Base-by-base conservation (phyloP, 1,140 invertebrate genomes). In the Drosophila chauvacae region DNA sequence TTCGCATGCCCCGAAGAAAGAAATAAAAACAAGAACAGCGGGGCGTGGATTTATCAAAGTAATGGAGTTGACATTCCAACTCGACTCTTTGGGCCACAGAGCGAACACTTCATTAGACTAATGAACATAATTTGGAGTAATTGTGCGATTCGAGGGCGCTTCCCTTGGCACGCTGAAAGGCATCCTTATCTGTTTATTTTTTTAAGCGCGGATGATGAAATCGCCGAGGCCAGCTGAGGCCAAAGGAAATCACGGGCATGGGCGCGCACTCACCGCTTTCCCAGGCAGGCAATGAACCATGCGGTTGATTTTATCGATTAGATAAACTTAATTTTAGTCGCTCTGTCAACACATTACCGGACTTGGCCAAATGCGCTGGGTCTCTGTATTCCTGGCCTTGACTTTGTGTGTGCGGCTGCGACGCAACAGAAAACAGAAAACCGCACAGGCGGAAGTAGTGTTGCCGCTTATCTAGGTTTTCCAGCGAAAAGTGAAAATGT, bases 271-370 rank as follows among this genome's bases (percentile, higher is more conserved):
- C 48, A 70, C 14, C 48, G 23, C 30, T 68, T 68, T 68, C 66
- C 66, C 66, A 70, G 50, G 55, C 48, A 57, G 75, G 33, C 56
- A 72, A 44, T 62, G 64, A 74, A 77, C 78, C 78, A 80, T 76
- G 72, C 60, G 44, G 60, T 41, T 68, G 68, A 50, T 72, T 60
- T 70, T 79, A 90, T 90, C 85, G 85, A 90, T 90, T 90, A 90
- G 85, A 90, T 90, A 90, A 90, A 81, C 80, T 85, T 90, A 90
- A 88, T 90, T 88, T 90, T 88, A 88, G 85, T 84, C 84, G 47
- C 45, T 63, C 47, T 70, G 57, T 74, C 57, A 69, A 80, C 76
- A 84, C 59, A 80, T 60, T 78, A 51, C 26, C 28, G 56, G 42
- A 75, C 71, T 50, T 65, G 39, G 51, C 33, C 51, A 37, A 55